Evolutionary conservation across 2,113 vertebrate species (phyloP).

Genomic region (human): DNA sequence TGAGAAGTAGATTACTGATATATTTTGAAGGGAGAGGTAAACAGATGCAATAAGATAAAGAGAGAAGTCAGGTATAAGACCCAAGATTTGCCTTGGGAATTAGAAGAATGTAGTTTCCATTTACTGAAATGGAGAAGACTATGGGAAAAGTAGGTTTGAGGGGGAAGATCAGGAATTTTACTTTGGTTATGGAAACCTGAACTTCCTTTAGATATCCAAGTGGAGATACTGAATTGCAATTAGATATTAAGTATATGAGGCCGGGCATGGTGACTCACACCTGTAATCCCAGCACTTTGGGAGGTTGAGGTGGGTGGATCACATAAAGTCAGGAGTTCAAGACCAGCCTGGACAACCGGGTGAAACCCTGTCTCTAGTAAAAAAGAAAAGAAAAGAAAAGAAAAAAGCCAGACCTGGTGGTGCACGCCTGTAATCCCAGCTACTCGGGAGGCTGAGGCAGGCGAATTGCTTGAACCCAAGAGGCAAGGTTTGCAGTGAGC

Average conservation of each 20-base stretch:
- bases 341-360: too few relatives aligned
- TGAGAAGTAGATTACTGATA: neutral
- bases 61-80: neutral
- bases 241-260: neutral
- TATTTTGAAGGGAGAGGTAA: conserved; percentile 11
- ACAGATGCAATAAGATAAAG: conserved; percentile 25
- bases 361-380: too few relatives aligned
- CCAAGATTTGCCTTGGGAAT: neutral
- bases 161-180: conserved; percentile 3
- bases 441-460: too few relatives aligned
- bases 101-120: neutral
- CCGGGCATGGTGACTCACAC: too few relatives aligned
- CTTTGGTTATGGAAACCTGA: conserved; percentile 11
- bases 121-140: conserved; percentile 19
- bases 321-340: too few relatives aligned
- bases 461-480: too few relatives aligned
- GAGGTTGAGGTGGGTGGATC: too few relatives aligned
- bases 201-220: neutral
- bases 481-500: too few relatives aligned
- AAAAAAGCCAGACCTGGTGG: too few relatives aligned
- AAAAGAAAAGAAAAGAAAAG: too few relatives aligned
- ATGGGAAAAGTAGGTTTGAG: neutral
- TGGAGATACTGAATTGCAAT: neutral
- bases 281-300: too few relatives aligned
- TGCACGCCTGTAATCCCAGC: too few relatives aligned